These are phyloP conservation scores for Laticauda colubrina DNA, from an alignment of 2,113 vertebrate genomes.

Conservation along the genomic window DNA sequence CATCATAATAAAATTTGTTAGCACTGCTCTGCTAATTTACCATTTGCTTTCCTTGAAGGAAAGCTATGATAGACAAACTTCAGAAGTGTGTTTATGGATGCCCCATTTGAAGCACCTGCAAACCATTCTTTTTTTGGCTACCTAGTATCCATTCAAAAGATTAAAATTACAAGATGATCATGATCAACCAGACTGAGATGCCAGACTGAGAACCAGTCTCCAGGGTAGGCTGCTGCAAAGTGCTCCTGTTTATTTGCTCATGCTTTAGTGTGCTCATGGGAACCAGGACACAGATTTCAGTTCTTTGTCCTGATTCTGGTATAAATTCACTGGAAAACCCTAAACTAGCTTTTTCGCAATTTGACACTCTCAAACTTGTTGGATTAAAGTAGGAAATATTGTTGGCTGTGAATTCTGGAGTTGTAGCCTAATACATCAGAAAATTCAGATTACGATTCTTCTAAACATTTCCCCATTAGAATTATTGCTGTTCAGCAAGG, in stretches of 20 bases:
- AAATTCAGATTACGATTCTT: not conserved
- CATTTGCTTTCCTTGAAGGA: not conserved
- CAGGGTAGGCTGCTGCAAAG: not conserved
- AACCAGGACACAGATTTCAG: not conserved
- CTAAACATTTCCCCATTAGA: not conserved
- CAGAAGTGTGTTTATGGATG: not conserved
- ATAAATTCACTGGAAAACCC: not conserved
- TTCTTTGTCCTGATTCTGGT: not conserved
- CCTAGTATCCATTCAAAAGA: not conserved
- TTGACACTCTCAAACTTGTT: not conserved
- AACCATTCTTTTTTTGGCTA: not conserved
- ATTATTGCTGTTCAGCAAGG: not conserved
- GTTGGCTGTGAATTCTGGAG: not conserved
- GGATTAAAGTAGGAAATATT: not conserved
- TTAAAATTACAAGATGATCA: not conserved
- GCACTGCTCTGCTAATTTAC: not conserved
- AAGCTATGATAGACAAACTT: not conserved
- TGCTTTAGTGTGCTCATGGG: not conserved
- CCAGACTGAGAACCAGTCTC: too few species aligned
- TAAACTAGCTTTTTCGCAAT: not conserved
- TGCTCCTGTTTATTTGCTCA: not conserved
- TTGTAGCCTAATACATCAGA: not conserved
- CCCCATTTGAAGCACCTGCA: not conserved
- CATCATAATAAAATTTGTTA: not conserved
- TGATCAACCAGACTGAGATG: not conserved